phyloP scores from a whole-genome alignment of 2,113 vertebrate species.

The Pelecanoides urinatrix region DNA sequence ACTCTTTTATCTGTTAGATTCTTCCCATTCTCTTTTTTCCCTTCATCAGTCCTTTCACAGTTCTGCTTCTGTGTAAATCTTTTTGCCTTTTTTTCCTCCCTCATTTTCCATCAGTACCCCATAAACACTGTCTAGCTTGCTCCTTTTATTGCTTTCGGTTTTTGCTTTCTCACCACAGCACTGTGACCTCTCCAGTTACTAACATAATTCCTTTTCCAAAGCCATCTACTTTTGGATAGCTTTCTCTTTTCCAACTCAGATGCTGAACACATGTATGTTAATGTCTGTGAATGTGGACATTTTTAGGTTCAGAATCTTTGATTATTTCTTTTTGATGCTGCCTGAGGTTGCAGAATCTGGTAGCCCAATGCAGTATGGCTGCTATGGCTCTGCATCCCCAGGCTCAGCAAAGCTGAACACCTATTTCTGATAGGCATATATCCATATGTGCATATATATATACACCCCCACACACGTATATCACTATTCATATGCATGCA shows the following conservation, averaged over 20 bases:
- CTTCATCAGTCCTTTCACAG: background rate
- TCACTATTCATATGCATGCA: background rate
- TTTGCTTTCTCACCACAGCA: background rate
- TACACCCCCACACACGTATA: rapidly evolving
- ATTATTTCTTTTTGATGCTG: background rate
- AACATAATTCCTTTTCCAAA: background rate
- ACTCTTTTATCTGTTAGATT: background rate
- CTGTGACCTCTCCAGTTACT: background rate
- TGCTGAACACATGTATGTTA: background rate
- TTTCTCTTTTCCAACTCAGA: background rate
- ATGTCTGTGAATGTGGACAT: background rate
- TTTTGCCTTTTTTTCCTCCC: background rate
- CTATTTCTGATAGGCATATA: background rate
- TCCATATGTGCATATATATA: background rate
- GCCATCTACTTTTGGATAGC: background rate
- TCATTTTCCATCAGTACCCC: background rate
- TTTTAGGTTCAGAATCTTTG: background rate
- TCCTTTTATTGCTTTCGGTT: background rate
- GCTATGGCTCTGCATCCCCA: background rate
- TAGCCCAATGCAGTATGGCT: background rate
- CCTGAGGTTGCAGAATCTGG: background rate
- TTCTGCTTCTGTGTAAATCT: background rate
- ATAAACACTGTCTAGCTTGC: background rate
- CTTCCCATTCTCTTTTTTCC: background rate
- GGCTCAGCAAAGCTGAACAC: background rate